Evolutionary conservation across 2,888 invertebrate genomes (phyloP).

Genomic region (Poecilus cupreus): DNA sequence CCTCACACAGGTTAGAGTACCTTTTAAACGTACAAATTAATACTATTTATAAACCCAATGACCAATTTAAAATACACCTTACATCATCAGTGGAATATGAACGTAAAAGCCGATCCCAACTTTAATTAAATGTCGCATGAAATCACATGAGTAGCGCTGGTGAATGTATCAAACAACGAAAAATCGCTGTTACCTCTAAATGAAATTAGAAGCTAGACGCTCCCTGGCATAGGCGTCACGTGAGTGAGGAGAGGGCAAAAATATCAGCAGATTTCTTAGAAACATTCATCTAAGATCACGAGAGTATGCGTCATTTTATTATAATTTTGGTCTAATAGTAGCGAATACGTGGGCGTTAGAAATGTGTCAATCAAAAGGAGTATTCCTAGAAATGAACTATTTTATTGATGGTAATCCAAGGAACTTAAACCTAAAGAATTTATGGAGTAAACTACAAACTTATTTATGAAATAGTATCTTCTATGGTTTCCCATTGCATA

Average conservation of each 20-base stretch:
- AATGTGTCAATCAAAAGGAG: too few species aligned
- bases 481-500: too few species aligned
- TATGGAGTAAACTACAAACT: too few species aligned
- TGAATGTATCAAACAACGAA: slow-evolving; percentile 18
- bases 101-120: slow-evolving; percentile 20
- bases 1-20: background rate
- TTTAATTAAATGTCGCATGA: slow-evolving; percentile 42
- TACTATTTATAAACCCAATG: slow-evolving; percentile 33
- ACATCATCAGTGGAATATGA: slow-evolving; percentile 37
- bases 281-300: background rate
- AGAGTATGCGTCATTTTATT: background rate
- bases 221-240: background rate
- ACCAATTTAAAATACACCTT: slow-evolving; percentile 27
- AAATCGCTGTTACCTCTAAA: slow-evolving; percentile 7
- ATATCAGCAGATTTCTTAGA: background rate
- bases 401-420: too few species aligned
- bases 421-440: too few species aligned
- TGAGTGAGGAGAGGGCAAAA: background rate
- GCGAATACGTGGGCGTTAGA: too few species aligned
- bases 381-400: too few species aligned
- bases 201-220: background rate
- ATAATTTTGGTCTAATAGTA: too few species aligned
- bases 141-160: slow-evolving; percentile 21
- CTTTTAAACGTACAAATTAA: slow-evolving; percentile 31
- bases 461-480: too few species aligned